Conservation (phyloP, 1,140 invertebrate genomes). For the Drosophila melanica region DNA sequence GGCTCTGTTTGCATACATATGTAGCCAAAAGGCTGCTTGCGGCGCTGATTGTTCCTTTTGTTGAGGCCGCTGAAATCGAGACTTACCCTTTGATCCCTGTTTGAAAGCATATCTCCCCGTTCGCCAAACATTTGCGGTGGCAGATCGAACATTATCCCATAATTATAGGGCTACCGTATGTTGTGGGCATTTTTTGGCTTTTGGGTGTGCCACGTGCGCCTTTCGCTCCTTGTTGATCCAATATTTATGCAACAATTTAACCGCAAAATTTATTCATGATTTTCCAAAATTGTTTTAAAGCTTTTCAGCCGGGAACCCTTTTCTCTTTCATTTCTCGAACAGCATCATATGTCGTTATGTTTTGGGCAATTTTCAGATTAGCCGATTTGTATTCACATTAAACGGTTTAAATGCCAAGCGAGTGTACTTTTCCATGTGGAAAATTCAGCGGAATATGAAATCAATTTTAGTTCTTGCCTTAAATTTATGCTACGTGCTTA, state of each 20-base stretch:
- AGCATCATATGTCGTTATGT: conserved; percentile 42
- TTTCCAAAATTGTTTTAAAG: conserved; percentile 71
- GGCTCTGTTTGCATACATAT: conserved; percentile 51
- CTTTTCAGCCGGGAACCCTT: conserved; percentile 50
- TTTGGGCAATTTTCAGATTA: conserved; percentile 81
- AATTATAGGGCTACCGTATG: conserved; percentile 81
- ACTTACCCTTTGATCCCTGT: conserved; percentile 78
- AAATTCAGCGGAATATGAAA: neutral
- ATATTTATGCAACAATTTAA: conserved; percentile 83
- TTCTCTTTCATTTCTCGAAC: conserved; percentile 4
- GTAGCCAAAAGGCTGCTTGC: conserved; percentile 60
- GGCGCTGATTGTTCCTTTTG: conserved; percentile 83
- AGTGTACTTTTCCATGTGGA: neutral
- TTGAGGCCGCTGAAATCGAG: conserved; percentile 62
- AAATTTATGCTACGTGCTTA: too few species aligned
- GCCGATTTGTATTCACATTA: conserved; percentile 69
- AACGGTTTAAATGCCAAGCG: conserved; percentile 29
- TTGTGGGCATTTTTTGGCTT: conserved; percentile 41
- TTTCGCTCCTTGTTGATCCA: conserved; percentile 50
- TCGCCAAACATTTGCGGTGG: neutral
- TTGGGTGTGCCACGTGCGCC: conserved; percentile 62
- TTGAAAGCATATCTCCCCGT: neutral
- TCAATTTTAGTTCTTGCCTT: too few species aligned
- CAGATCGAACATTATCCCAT: conserved; percentile 82
- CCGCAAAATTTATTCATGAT: conserved; percentile 83